These are phyloP conservation scores for Anadara kagoshimensis DNA, from an alignment of 1,140 invertebrate species.

Conservation along the genomic window DNA sequence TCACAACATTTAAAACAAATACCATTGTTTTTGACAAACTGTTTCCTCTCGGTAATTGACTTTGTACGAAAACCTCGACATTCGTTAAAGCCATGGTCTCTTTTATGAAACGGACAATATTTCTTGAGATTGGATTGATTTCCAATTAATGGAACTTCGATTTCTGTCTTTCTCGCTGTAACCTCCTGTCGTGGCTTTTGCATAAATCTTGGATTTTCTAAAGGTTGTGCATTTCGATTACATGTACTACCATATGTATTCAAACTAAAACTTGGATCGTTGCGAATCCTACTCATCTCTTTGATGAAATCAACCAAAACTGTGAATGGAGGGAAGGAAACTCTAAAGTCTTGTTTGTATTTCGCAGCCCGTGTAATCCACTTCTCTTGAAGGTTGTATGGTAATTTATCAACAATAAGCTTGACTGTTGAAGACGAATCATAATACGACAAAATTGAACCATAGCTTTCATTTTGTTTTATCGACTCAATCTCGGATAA, in stretches of 20 bases:
- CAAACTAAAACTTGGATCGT: slow-evolving; percentile 34
- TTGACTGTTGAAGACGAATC: slow-evolving; percentile 28
- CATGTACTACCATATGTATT: background rate
- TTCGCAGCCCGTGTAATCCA: slow-evolving; percentile 23
- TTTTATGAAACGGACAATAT: background rate
- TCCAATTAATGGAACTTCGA: background rate
- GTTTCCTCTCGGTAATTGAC: slow-evolving; percentile 14
- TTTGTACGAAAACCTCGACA: slow-evolving; percentile 8
- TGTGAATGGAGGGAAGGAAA: slow-evolving; percentile 20
- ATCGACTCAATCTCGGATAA: slow-evolving; percentile 15
- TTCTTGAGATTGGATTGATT: background rate
- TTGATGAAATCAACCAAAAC: slow-evolving; percentile 12
- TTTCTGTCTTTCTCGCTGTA: slow-evolving; percentile 16
- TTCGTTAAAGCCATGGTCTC: slow-evolving; percentile 11
- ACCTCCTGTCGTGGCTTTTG: slow-evolving; percentile 3
- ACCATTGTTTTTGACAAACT: slow-evolving; percentile 4
- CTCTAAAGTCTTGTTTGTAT: slow-evolving; percentile 14
- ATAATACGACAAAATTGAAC: slow-evolving; percentile 17
- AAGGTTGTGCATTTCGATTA: background rate
- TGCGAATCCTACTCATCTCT: slow-evolving; percentile 24
- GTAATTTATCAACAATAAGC: slow-evolving; percentile 22
- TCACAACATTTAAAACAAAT: slow-evolving; percentile 24
- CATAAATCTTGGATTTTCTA: slow-evolving; percentile 10
- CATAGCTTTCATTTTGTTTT: slow-evolving; percentile 14
- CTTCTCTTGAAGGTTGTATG: slow-evolving; percentile 32